Conservation (phyloP, 2,113 vertebrate genomes). For the Gymnocephalus cernua region DNA sequence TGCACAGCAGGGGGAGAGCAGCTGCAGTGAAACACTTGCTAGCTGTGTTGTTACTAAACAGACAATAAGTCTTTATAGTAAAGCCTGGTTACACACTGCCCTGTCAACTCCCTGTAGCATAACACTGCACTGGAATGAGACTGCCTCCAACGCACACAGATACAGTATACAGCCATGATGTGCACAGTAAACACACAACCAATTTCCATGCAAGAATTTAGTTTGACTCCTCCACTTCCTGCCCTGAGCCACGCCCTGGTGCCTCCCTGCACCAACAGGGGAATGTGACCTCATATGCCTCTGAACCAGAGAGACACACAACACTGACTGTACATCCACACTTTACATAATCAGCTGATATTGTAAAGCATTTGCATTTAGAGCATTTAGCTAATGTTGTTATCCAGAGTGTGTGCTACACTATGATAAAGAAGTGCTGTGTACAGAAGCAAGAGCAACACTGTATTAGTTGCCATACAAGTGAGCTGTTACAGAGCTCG, state of each 20-base stretch:
- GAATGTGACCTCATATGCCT: conserved; percentile 80
- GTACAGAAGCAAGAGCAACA: background rate
- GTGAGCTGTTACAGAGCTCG: background rate
- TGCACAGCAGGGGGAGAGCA: conserved; percentile 44
- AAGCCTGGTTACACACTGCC: conserved; percentile 11
- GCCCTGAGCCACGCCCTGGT: conserved; percentile 63
- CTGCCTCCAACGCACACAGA: conserved; percentile 13
- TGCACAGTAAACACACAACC: conserved; percentile 11
- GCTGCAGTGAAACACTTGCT: conserved; percentile 41
- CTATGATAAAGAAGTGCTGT: background rate
- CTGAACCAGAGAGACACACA: conserved; percentile 43
- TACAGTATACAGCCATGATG: conserved; percentile 16
- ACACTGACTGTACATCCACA: conserved; percentile 2
- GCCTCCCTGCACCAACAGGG: conserved; percentile 60
- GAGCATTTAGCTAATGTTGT: conserved; percentile 15
- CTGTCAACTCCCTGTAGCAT: conserved; percentile 1
- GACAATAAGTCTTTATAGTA: conserved; percentile 20
- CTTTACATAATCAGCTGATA: conserved; percentile 24
- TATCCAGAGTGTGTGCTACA: background rate
- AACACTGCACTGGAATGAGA: conserved; percentile 23
- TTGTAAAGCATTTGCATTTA: conserved; percentile 1
- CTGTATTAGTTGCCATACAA: background rate
- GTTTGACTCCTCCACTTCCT: conserved; percentile 74
- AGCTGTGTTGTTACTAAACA: conserved; percentile 37
- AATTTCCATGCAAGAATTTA: conserved; percentile 54